These are phyloP conservation scores for Brachionus sp. DNA, from an alignment of 1,140 invertebrate species.

Conservation along the genomic window DNA sequence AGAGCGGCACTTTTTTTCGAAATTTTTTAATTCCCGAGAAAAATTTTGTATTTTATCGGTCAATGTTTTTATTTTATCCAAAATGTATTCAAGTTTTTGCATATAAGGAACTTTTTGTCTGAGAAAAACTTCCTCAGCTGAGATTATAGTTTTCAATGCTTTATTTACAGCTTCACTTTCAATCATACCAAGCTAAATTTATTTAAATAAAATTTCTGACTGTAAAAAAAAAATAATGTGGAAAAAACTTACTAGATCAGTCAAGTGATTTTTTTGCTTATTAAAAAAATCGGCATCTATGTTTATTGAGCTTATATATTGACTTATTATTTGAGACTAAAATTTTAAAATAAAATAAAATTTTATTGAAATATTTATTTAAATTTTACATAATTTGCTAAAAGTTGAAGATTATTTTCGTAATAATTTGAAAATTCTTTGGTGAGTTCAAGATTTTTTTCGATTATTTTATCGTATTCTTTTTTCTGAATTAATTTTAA, in stretches of 20 bases:
- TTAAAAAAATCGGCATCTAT: constrained; percentile 30
- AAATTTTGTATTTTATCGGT: constrained; percentile 10
- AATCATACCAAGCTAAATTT: constrained; percentile 1
- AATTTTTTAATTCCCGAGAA: not conserved
- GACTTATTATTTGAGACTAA: constrained; percentile 8
- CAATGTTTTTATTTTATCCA: not conserved
- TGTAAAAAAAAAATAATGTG: not conserved
- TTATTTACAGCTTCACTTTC: constrained; percentile 18
- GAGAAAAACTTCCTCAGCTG: constrained; percentile 28
- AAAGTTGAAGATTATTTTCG: constrained; percentile 34
- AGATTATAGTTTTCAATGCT: constrained; percentile 15
- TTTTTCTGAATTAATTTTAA: not conserved
- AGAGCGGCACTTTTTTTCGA: not conserved
- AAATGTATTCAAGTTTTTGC: constrained; percentile 8
- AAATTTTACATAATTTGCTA: not conserved
- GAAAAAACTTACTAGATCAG: not conserved
- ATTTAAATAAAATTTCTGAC: not conserved
- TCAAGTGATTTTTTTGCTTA: constrained; percentile 29
- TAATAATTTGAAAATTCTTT: constrained; percentile 35
- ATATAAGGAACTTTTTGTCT: constrained; percentile 32
- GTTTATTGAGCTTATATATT: constrained; percentile 29
- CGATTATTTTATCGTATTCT: constrained; percentile 29
- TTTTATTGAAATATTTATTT: not conserved
- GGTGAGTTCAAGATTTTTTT: constrained; percentile 10
- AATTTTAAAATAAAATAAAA: not conserved